A percentile compares a stretch with the other conserved stretches of the same genome.
phyloP scores from a whole-genome alignment of 2,113 vertebrate genomes.

The Leptocoma aspasia region DNA sequence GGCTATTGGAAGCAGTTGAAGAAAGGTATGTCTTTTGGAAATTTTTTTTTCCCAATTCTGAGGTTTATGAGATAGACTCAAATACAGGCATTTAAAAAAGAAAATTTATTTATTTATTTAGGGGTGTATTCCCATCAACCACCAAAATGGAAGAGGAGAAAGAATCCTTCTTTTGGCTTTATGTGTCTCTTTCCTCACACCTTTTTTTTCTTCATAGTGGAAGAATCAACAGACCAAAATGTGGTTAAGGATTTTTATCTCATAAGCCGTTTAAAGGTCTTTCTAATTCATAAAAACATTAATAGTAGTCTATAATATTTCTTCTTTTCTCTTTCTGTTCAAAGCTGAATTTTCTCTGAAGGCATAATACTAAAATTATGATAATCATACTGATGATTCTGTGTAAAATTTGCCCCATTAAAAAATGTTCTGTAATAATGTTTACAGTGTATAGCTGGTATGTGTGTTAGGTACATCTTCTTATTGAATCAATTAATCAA shows the following conservation, averaged over 20 bases:
- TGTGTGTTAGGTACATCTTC: not conserved
- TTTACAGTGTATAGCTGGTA: not conserved
- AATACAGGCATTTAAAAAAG: not conserved
- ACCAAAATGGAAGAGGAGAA: not conserved
- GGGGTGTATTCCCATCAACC: accelerated
- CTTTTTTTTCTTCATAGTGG: not conserved
- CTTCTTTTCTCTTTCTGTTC: not conserved
- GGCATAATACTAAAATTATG: not conserved
- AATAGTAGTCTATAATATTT: not conserved
- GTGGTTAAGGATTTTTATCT: not conserved
- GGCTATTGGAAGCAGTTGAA: not conserved
- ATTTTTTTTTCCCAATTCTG: not conserved
- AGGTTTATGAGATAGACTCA: not conserved
- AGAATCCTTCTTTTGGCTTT: not conserved
- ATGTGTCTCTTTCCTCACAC: not conserved
- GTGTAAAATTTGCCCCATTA: not conserved
- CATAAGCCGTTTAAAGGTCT: not conserved
- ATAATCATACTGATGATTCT: not conserved
- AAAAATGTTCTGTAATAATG: not conserved
- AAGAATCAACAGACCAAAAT: not conserved
- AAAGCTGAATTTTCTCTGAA: not conserved
- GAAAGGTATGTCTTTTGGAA: not conserved
- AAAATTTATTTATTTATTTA: not conserved
- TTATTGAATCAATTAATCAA: not conserved
- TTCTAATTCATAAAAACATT: not conserved